phyloP scores from a whole-genome alignment of 1,140 invertebrate species.

The Leptestheria dahalacensis region DNA sequence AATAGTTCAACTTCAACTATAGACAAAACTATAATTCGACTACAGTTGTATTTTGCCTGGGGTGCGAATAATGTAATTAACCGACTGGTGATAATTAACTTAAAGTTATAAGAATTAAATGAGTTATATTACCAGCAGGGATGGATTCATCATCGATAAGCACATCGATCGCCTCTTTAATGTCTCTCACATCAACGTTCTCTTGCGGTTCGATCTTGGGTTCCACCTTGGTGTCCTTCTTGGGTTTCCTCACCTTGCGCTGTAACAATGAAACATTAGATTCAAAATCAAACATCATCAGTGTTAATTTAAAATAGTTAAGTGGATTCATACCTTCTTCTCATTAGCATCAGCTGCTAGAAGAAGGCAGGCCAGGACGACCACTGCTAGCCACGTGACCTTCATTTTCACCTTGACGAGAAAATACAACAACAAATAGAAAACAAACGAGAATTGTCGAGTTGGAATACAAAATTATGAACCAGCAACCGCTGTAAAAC shows the following conservation, averaged over 20 bases:
- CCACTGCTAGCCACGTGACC: slow-evolving; percentile 8
- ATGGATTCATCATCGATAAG: slow-evolving; percentile 1
- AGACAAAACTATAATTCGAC: no score
- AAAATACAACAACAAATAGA: background rate
- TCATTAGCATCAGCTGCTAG: slow-evolving; percentile 10
- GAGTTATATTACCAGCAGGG: slow-evolving; percentile 6
- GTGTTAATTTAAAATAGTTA: background rate
- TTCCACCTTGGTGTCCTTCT: background rate
- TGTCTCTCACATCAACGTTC: background rate
- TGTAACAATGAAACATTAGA: slow-evolving; percentile 5
- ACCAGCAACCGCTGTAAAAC: no score
- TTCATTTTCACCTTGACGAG: slow-evolving; percentile 5
- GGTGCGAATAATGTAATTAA: no score
- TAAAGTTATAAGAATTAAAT: no score
- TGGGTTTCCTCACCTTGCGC: slow-evolving; percentile 4
- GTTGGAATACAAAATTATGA: no score
- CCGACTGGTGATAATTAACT: no score
- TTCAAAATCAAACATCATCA: background rate
- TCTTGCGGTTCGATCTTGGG: background rate
- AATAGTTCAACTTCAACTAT: no score
- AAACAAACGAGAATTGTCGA: background rate
- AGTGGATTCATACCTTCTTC: slow-evolving; percentile 8
- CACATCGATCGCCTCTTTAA: slow-evolving; percentile 7
- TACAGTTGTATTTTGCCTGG: no score
- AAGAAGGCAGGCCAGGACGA: slow-evolving; percentile 2